Percentiles rank a stretch among this genome's conserved stretches.
Evolutionary conservation across 2,797 vertebrate species (phyloP).

Genomic region (Trachurus trachurus): DNA sequence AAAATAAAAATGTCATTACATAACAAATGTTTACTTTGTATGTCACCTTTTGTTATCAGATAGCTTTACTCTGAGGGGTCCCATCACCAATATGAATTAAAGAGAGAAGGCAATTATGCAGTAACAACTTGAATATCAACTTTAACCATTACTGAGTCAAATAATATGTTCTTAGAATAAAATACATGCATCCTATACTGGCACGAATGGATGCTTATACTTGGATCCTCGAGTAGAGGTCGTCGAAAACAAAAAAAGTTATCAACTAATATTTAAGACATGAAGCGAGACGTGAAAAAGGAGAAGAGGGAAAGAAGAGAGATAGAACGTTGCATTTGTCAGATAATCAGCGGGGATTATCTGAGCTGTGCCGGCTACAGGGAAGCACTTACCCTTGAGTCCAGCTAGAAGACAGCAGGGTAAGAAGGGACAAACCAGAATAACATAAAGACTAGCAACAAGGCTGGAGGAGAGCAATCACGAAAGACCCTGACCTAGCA

Average conservation of each 20-base stretch:
- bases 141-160: slow-evolving; percentile 78
- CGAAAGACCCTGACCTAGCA: slow-evolving; percentile 98
- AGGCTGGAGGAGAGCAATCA: slow-evolving; percentile 99
- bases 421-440: slow-evolving; percentile 99
- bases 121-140: slow-evolving; percentile 80
- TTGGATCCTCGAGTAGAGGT: slow-evolving; percentile 92
- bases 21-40: not conserved
- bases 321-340: slow-evolving; percentile 99
- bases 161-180: slow-evolving; percentile 81
- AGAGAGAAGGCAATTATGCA: slow-evolving; percentile 99
- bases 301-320: slow-evolving; percentile 84
- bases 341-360: slow-evolving; percentile 99
- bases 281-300: slow-evolving; percentile 96
- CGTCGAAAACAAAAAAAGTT: slow-evolving; percentile 87
- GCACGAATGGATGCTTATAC: slow-evolving; percentile 95
- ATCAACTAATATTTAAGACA: slow-evolving; percentile 97
- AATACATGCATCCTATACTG: slow-evolving; percentile 98
- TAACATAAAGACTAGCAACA: slow-evolving; percentile 99
- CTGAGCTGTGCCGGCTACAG: slow-evolving; percentile 99
- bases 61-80: slow-evolving; percentile 95
- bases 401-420: slow-evolving; percentile 99
- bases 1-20: not conserved
- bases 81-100: slow-evolving; percentile 92
- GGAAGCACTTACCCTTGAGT: slow-evolving; percentile 99
- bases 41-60: slow-evolving; percentile 64